Base-by-base conservation (phyloP, 2,113 vertebrate species). In the Leptobrachium leishanense region DNA sequence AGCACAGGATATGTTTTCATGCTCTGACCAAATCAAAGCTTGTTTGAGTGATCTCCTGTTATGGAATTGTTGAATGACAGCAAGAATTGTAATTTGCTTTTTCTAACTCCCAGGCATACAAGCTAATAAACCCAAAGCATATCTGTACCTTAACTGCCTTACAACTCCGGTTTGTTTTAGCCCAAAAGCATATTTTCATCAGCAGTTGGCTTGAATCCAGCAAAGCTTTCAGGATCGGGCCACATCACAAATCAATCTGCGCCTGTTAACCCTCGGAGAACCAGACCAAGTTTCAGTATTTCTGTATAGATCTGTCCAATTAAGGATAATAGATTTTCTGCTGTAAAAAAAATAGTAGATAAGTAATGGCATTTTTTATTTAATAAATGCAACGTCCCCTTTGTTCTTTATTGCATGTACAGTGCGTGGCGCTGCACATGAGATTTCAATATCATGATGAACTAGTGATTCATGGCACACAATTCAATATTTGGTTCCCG, bases 1-100 rank as follows among this genome's bases (percentile, higher is more conserved):
- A 81, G 72, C 78, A 68, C 67, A 12, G 65, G 78, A 81, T 73
- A 59, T 74, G 72, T 74, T 59, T 74, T 81, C 70, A 57, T 62
- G 71, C 71, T 68, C 50, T 46, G 71, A 74, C 71, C 43, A 71
- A 80, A 80, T 74, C 50, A 80, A 80, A 80, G 72, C 44, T 42
- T 68, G 74, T 59, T 79, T 74, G 64, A 81, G 64, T 59, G 71
- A 72, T 74, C 65, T 74, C 20, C 78, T 81, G 63, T 57, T 73
- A 73, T 62, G 69, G 70, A 73, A 79, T 55, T 79, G 77, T 73
- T 66, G 41, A 80, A 50, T 81, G 73, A 59, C 50, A 66, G 44
- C 43, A 81, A 74, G 65, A 55, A 41, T 68, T 81, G 71, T 74
- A 63, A 74, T 74, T 54, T 81, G 65, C 20, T 31, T 31, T 50